Percentiles rank a stretch among this genome's conserved stretches.
Conservation (phyloP, 2,888 invertebrate species). For the Synergus laeviventris region DNA sequence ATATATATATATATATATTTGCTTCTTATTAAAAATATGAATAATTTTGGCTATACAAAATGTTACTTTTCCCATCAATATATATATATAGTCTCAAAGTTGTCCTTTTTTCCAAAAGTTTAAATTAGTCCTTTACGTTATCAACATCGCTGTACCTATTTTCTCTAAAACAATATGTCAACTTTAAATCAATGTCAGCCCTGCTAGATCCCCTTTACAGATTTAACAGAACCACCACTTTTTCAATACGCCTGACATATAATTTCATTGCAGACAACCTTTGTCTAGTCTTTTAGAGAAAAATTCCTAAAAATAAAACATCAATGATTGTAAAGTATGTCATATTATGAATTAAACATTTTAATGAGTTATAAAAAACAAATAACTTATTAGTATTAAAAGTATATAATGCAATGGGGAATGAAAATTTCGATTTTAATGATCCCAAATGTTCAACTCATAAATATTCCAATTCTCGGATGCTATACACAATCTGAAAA, state of each 20-base stretch:
- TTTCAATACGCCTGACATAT: background rate
- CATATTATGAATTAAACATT: background rate
- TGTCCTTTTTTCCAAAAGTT: background rate
- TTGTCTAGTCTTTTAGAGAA: background rate
- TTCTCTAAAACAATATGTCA: background rate
- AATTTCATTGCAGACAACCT: background rate
- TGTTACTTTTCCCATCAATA: background rate
- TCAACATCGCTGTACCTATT: background rate
- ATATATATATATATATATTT: no score
- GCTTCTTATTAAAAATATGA: background rate
- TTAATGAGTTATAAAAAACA: background rate
- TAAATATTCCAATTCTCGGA: background rate
- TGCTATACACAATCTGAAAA: background rate
- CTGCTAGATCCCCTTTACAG: background rate
- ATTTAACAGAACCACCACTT: background rate
- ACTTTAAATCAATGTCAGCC: background rate
- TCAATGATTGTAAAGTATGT: background rate
- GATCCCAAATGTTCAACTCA: background rate
- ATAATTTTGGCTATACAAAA: background rate
- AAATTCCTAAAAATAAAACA: background rate
- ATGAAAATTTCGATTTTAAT: no score
- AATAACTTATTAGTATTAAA: background rate
- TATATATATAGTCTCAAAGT: no score
- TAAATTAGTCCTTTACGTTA: background rate
- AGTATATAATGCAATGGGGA: background rate